Evolutionary conservation across 1,140 invertebrate species (phyloP).

Genomic region (Aphelinus certus): DNA sequence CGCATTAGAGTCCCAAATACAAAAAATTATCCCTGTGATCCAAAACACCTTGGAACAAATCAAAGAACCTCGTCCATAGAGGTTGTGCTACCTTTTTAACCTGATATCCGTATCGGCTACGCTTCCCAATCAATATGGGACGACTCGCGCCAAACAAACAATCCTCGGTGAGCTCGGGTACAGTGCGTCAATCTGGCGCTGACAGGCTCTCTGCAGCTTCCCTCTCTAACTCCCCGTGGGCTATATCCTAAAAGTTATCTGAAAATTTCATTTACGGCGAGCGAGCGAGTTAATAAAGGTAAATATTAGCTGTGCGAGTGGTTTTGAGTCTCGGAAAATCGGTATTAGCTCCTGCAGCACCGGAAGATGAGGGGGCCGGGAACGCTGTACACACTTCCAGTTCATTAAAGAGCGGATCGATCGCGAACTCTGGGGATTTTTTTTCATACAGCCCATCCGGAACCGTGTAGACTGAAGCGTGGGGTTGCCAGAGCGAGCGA

Average conservation of each 20-base stretch:
- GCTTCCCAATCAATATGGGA: constrained; percentile 35
- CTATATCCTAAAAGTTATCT: constrained; percentile 65
- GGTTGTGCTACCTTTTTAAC: background rate
- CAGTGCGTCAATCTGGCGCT: constrained; percentile 56
- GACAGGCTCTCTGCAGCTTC: constrained; percentile 50
- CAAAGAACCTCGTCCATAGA: too few species aligned
- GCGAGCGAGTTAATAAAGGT: constrained; percentile 64
- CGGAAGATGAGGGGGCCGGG: background rate
- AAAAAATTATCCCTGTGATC: too few species aligned
- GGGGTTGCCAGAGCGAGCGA: too few species aligned
- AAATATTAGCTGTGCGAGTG: constrained; percentile 64
- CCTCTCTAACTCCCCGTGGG: constrained; percentile 55
- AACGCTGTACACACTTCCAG: constrained; percentile 42
- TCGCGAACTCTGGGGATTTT: constrained; percentile 9
- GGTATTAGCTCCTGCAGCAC: background rate
- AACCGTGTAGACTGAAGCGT: too few species aligned
- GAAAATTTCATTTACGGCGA: constrained; percentile 66
- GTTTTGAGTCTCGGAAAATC: constrained; percentile 44
- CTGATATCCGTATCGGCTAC: background rate
- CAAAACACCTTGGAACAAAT: too few species aligned
- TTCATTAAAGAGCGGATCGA: constrained; percentile 55
- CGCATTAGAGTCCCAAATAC: too few species aligned
- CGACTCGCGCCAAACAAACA: background rate
- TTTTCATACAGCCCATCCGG: too few species aligned
- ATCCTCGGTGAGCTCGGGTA: too few species aligned